These are phyloP conservation scores for Strigamia transsilvanica DNA, from an alignment of 2,888 invertebrate species.

Conservation along the genomic window DNA sequence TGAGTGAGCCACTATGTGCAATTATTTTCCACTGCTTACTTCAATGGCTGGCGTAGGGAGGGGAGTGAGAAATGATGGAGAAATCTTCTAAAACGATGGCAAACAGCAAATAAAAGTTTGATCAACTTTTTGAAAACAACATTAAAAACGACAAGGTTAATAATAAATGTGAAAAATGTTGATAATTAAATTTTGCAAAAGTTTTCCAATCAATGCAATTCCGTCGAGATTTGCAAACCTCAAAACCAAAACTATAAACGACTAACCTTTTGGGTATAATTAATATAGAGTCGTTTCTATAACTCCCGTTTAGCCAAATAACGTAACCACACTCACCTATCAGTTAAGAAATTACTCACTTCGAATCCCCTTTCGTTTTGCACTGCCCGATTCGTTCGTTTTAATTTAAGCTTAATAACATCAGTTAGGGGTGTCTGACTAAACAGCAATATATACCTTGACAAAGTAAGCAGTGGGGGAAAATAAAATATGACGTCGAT, in stretches of 20 bases:
- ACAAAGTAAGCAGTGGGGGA: no score
- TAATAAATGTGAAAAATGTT: slow-evolving; percentile 30
- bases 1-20: slow-evolving; percentile 15
- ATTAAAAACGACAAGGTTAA: slow-evolving; percentile 30
- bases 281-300: slow-evolving; percentile 15
- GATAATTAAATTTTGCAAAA: slow-evolving; percentile 26
- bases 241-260: slow-evolving; percentile 29
- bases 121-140: slow-evolving; percentile 30
- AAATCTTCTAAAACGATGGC: slow-evolving; percentile 38
- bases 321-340: slow-evolving; percentile 27
- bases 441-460: no score
- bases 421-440: no score
- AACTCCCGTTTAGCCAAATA: slow-evolving; percentile 24
- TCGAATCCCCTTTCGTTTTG: not conserved
- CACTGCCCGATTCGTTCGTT: no score
- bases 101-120: slow-evolving; percentile 26
- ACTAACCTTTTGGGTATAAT: slow-evolving; percentile 21
- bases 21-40: slow-evolving; percentile 51
- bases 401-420: no score
- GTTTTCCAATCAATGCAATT: slow-evolving; percentile 25
- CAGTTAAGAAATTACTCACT: slow-evolving; percentile 15
- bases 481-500: no score
- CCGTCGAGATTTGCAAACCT: slow-evolving; percentile 7
- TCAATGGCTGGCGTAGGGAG: slow-evolving; percentile 17
- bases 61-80: slow-evolving; percentile 13